phyloP scores from a whole-genome alignment of 2,888 invertebrate species.

The Ditula angustiorana region DNA sequence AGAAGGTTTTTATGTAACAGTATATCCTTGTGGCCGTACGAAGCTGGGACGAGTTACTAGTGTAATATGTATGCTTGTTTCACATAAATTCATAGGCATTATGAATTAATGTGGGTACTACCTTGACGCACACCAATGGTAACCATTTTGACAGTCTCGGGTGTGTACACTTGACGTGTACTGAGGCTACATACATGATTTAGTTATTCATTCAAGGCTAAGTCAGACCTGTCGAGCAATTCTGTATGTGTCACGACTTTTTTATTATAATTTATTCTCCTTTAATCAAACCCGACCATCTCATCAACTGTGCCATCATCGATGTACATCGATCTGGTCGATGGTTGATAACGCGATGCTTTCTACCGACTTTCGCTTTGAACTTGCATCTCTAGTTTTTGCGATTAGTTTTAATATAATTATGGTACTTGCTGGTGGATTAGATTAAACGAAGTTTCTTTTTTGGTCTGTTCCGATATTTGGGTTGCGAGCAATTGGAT shows the following conservation, averaged over 20 bases:
- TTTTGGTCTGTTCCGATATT: not conserved
- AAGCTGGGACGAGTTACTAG: too few species aligned
- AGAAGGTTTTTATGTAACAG: too few species aligned
- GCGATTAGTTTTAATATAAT: slow-evolving; percentile 23
- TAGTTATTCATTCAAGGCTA: not conserved
- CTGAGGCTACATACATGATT: too few species aligned
- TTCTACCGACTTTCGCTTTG: slow-evolving; percentile 67
- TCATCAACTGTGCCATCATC: slow-evolving; percentile 31
- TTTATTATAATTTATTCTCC: slow-evolving; percentile 32
- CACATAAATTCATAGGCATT: too few species aligned
- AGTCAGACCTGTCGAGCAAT: not conserved
- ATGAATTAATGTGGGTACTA: too few species aligned
- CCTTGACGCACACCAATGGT: too few species aligned
- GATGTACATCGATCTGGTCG: slow-evolving; percentile 31
- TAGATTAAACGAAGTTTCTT: not conserved
- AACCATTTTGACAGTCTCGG: too few species aligned
- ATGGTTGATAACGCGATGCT: slow-evolving; percentile 53
- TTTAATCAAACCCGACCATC: slow-evolving; percentile 28
- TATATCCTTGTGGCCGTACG: too few species aligned
- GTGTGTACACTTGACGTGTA: too few species aligned
- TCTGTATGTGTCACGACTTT: slow-evolving; percentile 21
- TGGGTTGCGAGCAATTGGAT: not conserved
- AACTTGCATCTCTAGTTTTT: slow-evolving; percentile 39
- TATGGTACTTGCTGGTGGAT: slow-evolving; percentile 13
- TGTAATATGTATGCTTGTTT: too few species aligned